Percentiles rank a stretch among this genome's conserved stretches.
These are phyloP conservation scores for Cinclus cinclus DNA, from an alignment of 2,113 vertebrate species.

Conservation along the genomic window DNA sequence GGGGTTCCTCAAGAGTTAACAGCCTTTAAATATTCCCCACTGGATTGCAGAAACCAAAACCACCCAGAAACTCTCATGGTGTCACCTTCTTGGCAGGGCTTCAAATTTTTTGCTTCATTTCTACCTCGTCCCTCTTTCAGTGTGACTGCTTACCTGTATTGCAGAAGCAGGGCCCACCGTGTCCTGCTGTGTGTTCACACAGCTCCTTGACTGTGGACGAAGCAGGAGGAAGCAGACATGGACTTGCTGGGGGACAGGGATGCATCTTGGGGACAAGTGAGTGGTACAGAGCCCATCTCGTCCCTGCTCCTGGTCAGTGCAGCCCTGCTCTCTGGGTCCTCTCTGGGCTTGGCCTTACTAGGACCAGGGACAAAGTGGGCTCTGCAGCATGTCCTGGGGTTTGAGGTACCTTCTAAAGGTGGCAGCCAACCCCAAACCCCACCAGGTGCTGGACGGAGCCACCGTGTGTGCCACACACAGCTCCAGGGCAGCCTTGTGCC, in stretches of 20 bases:
- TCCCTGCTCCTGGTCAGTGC: not conserved
- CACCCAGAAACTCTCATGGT: not conserved
- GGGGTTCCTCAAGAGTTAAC: not conserved
- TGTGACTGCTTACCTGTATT: not conserved
- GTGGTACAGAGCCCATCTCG: rapidly evolving
- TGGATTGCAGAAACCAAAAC: not conserved
- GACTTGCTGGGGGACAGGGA: not conserved
- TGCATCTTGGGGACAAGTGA: rapidly evolving
- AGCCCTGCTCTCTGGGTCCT: not conserved
- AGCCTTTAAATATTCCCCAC: not conserved
- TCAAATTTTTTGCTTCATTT: not conserved
- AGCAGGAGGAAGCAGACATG: not conserved
- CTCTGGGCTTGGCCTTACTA: not conserved
- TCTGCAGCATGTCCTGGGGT: not conserved
- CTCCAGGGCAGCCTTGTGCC: not conserved
- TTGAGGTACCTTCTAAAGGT: not conserved
- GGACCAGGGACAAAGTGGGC: not conserved
- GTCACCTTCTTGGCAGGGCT: not conserved
- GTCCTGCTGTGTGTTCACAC: not conserved
- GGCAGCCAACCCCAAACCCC: not conserved
- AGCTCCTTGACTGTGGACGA: not conserved
- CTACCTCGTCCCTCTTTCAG: not conserved
- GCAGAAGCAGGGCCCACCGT: not conserved
- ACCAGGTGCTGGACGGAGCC: not conserved
- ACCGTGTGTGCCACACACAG: rapidly evolving